These are phyloP conservation scores for Spisula solida DNA, from an alignment of 2,888 invertebrate species.

Conservation along the genomic window DNA sequence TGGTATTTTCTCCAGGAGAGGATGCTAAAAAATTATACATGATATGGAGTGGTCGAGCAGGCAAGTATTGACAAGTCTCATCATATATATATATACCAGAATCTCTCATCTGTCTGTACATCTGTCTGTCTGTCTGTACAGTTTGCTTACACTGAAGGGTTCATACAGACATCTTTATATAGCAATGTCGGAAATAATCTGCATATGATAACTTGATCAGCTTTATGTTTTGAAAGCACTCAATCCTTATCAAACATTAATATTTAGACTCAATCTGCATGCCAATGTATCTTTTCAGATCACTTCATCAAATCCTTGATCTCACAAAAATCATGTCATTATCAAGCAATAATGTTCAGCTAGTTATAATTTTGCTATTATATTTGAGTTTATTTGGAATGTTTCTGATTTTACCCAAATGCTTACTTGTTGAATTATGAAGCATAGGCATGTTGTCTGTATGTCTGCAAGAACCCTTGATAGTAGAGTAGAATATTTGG, in stretches of 20 bases:
- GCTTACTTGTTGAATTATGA: background rate
- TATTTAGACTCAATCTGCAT: too few relatives aligned
- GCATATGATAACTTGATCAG: too few relatives aligned
- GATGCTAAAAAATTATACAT: conserved; percentile 69
- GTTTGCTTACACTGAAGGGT: background rate
- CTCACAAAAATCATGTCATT: background rate
- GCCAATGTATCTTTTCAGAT: background rate
- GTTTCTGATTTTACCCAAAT: background rate
- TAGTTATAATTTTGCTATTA: background rate
- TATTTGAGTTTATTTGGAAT: background rate
- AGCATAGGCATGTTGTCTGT: conserved; percentile 3
- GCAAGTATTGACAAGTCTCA: conserved; percentile 60
- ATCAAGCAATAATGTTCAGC: background rate
- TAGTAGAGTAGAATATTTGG: background rate
- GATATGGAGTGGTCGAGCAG: conserved; percentile 72
- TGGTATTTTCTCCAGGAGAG: conserved; percentile 62
- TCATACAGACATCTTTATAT: background rate
- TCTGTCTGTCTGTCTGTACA: conserved; percentile 23
- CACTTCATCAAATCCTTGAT: background rate
- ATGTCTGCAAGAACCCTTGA: conserved; percentile 23
- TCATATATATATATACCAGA: background rate
- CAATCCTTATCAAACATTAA: background rate
- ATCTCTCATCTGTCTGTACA: conserved; percentile 21
- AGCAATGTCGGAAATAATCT: background rate
- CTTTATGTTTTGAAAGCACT: too few relatives aligned